phyloP scores from a whole-genome alignment of 1,140 invertebrate species.

The Drosophila lowei region DNA sequence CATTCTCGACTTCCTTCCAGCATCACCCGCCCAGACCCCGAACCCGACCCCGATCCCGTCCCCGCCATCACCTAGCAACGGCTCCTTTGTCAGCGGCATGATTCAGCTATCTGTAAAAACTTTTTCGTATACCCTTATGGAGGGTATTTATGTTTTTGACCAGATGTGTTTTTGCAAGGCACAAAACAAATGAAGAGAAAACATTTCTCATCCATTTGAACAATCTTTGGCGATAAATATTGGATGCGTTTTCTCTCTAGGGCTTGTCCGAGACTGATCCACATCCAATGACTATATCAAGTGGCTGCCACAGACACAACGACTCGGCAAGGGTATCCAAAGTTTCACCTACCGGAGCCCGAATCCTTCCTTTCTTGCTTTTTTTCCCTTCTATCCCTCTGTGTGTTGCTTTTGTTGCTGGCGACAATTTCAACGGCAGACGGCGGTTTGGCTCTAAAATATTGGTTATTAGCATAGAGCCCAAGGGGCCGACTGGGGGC shows the following conservation, averaged over 20 bases:
- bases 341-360: too few species aligned
- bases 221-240: too few species aligned
- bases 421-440: conserved; percentile 65
- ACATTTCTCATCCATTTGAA: too few species aligned
- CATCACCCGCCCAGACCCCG: not conserved
- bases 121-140: not conserved
- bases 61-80: not conserved
- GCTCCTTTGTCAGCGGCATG: conserved; percentile 37
- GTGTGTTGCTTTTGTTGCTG: conserved; percentile 42
- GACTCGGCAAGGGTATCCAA: too few species aligned
- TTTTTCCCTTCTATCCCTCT: conserved; percentile 12
- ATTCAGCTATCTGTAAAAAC: conserved; percentile 49
- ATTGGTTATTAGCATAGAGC: conserved; percentile 74
- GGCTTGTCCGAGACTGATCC: too few species aligned
- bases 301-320: too few species aligned
- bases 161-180: too few species aligned
- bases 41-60: not conserved
- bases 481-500: conserved; percentile 8
- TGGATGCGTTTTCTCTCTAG: too few species aligned
- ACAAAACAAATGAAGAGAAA: too few species aligned
- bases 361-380: not conserved
- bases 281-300: too few species aligned
- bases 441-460: conserved; percentile 66
- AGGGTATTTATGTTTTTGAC: too few species aligned
- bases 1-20: conserved; percentile 14